phyloP scores from a whole-genome alignment of 2,888 invertebrate genomes.

The Tetragonula carbonaria region DNA sequence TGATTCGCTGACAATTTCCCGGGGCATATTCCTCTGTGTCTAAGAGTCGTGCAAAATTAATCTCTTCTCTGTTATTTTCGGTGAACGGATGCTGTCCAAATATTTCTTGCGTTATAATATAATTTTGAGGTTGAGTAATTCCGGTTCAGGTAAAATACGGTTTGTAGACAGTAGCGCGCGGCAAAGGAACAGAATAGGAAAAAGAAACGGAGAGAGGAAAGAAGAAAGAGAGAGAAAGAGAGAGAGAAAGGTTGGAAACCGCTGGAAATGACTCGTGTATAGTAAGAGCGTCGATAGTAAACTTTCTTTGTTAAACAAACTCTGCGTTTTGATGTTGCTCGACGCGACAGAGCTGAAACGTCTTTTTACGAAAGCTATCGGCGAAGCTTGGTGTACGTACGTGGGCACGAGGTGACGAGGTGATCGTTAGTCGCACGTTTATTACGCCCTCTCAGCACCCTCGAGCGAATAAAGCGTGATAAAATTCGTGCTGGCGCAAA shows the following conservation, averaged over 20 bases:
- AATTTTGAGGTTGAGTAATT: neutral
- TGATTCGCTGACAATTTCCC: neutral
- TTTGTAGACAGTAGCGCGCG: too few relatives aligned
- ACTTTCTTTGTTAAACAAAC: constrained; percentile 57
- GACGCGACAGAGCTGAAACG: constrained; percentile 10
- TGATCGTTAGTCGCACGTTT: constrained; percentile 66
- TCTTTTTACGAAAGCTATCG: constrained; percentile 41
- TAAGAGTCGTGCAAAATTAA: neutral
- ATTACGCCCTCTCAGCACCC: constrained; percentile 56
- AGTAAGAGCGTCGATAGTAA: constrained; percentile 29
- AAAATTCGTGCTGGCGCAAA: constrained; percentile 41
- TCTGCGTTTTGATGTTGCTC: constrained; percentile 36
- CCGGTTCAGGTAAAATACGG: too few relatives aligned
- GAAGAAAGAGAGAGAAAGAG: neutral
- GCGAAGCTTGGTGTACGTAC: constrained; percentile 35
- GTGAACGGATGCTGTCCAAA: neutral
- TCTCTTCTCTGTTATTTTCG: neutral
- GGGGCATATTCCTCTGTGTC: neutral
- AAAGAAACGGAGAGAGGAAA: neutral
- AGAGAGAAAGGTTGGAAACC: constrained; percentile 10
- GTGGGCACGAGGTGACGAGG: constrained; percentile 52
- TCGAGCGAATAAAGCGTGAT: constrained; percentile 47
- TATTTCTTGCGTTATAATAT: neutral
- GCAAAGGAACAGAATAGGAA: neutral
- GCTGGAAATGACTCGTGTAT: constrained; percentile 30